These are phyloP conservation scores for Diachrysia chrysitis DNA, from an alignment of 2,888 invertebrate species.

Conservation along the genomic window DNA sequence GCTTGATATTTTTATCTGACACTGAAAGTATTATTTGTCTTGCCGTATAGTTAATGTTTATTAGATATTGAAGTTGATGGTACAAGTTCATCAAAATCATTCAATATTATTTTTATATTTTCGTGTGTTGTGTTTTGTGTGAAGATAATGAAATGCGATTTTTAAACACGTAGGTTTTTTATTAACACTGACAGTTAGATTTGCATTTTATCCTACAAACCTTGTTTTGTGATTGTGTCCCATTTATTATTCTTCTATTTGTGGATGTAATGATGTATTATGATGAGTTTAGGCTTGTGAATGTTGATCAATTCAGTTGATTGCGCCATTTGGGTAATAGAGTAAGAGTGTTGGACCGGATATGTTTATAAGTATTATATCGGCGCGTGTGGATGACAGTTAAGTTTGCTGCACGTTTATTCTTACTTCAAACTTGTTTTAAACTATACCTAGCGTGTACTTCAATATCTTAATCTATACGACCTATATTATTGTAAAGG, in stretches of 20 bases:
- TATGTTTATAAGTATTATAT: slow-evolving; percentile 51
- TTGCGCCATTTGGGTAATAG: slow-evolving; percentile 44
- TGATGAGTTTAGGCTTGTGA: slow-evolving; percentile 21
- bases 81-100: slow-evolving; percentile 44
- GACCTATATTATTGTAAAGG: slow-evolving; percentile 43
- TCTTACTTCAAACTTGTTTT: slow-evolving; percentile 49
- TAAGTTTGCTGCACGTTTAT: slow-evolving; percentile 28
- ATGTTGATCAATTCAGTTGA: slow-evolving; percentile 30
- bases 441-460: slow-evolving; percentile 46
- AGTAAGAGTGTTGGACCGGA: slow-evolving; percentile 33
- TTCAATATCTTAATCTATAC: slow-evolving; percentile 52
- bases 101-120: slow-evolving; percentile 32
- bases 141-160: slow-evolving; percentile 20
- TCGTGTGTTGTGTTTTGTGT: slow-evolving; percentile 52
- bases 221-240: slow-evolving; percentile 40
- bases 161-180: slow-evolving; percentile 21
- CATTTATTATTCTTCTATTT: slow-evolving; percentile 48
- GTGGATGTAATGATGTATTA: slow-evolving; percentile 9
- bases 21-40: slow-evolving; percentile 77
- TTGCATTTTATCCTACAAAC: slow-evolving; percentile 36
- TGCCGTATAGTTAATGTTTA: slow-evolving; percentile 67
- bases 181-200: slow-evolving; percentile 31
- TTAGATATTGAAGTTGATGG: slow-evolving; percentile 50
- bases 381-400: slow-evolving; percentile 33
- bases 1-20: slow-evolving; percentile 67